Evolutionary conservation across 2,888 invertebrate genomes (phyloP), one percentile per base, ranked within the genome.

Genomic region (Nemotelus nigrinus): DNA sequence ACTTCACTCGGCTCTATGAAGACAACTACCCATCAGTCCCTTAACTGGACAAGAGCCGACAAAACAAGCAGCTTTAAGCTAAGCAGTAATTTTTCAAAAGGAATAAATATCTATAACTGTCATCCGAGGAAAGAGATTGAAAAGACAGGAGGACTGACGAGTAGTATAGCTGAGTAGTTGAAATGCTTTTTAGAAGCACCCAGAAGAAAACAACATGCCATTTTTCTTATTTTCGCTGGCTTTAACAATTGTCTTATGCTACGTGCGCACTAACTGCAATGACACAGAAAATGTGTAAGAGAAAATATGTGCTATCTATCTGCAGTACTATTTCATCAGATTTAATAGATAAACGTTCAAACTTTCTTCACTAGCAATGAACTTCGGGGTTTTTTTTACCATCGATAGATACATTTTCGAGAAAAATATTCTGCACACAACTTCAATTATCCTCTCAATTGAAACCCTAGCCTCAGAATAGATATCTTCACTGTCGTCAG

Each of bases 91-190:
- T 74, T 74, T 74, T 74, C 74, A 74, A 10, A 44, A 53, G 63
- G 74, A 53, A 74, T 74, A 74, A 74, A 45, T 53, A 74, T 60
- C 47, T 44, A 60, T 74, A 60, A 60, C 74, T 74, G 74, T 47
- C 74, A 74, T 60, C 39, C 3, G 74, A 45, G 25, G 41, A 70
- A 67, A 50, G 43, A 41, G 47, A 68, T 65, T 41, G 25, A 65
- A 65, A 43, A 41, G 43, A 43, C 41, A n/a, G 25, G 55, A 71
- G 43, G 55, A 53, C 53, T 53, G 53, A 53, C 7, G 53, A 53
- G 6, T 53, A 53, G 53, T 7, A 53, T 1, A 6, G 53, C 10
- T 1, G 53, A 25, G 25, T 25, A 25, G 25, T 25, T 25, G 25
- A 25, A 25, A 25, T 25, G 25, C 25, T 25, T 25, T 53, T 53